Base-by-base conservation (phyloP, 2,888 invertebrate genomes). In the Aethes cnicana region DNA sequence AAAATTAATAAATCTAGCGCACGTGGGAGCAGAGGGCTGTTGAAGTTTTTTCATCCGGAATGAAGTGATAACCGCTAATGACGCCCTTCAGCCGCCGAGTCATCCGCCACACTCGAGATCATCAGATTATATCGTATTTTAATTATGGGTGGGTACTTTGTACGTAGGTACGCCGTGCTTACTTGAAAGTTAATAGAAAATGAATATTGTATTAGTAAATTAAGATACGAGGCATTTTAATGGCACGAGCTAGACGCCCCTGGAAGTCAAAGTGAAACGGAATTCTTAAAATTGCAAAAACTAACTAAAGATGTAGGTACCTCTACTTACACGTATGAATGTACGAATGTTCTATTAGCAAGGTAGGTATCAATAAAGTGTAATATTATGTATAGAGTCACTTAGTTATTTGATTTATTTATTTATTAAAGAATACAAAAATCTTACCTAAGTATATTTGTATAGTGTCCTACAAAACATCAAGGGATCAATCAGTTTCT, bases 1-100 rank as follows among this genome's bases (percentile, higher is more conserved):
- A 78, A 82, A 87, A 89, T 88, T 86, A 88, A 89, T 89, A 88
- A 89, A 89, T 86, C 88, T 81, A 71, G 78, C 72, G 83, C 79
- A 84, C 84, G 80, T 84, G 80, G 82, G 84, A 75, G 72, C 59
- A 64, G 74, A 81, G 85, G 74, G 82, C 81, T 83, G 88, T 89
- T 89, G 84, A 89, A 86, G 83, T 80, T 88, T 89, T 89, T 89
- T 89, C 89, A 88, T 68, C 83, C 78, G 89, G 89, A 89, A 89
- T 87, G 88, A 82, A 89, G 89, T 89, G 89, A 89, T 89, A 89
- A 89, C 88, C 85, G 78, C 87, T 89, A 89, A 88, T 88, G 89
- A 86, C 85, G 69, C 67, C 67, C 77, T 72, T 68, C 68, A 76
- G 80, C 53, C 61, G 72, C 71, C 73, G 83, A 83, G 85, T 88